Percentiles rank a stretch among this genome's conserved stretches.
Conservation (phyloP, 2,797 vertebrate genomes). For the Paguma larvata region DNA sequence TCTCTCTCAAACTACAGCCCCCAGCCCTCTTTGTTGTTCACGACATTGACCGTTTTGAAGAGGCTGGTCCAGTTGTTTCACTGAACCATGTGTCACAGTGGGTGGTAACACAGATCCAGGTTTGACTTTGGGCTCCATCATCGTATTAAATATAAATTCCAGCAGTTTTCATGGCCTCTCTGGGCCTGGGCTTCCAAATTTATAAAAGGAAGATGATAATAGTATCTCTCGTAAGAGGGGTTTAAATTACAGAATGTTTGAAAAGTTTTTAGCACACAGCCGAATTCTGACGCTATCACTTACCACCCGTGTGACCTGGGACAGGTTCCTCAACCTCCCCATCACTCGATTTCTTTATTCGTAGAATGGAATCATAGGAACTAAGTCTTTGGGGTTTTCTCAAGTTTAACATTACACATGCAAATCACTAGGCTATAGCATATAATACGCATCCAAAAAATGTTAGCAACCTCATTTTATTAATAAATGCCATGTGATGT, state of each 20-base stretch:
- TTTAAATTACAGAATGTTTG: neutral
- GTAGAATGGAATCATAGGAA: neutral
- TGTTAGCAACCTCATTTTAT: neutral
- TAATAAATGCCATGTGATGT: conserved; percentile 4
- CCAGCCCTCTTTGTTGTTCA: neutral
- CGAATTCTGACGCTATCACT: neutral
- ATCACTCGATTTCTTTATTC: neutral
- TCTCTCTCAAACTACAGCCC: neutral
- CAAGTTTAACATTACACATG: neutral
- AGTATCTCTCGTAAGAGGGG: neutral
- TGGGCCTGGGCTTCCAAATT: neutral
- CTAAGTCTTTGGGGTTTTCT: neutral
- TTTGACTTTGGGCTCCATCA: neutral
- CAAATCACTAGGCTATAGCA: neutral
- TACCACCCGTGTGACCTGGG: neutral
- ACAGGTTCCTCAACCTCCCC: neutral
- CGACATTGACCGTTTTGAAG: neutral
- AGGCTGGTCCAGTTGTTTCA: neutral
- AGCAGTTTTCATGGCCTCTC: neutral
- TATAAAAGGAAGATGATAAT: neutral
- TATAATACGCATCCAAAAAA: neutral
- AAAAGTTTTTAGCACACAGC: neutral
- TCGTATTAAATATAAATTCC: neutral
- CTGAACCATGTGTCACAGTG: accelerated
- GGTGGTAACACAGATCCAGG: neutral